Percentiles rank a stretch among this genome's conserved stretches.
Conservation (phyloP, 92 coral and sea anemone genomes). For the Nematostella vectensis region DNA sequence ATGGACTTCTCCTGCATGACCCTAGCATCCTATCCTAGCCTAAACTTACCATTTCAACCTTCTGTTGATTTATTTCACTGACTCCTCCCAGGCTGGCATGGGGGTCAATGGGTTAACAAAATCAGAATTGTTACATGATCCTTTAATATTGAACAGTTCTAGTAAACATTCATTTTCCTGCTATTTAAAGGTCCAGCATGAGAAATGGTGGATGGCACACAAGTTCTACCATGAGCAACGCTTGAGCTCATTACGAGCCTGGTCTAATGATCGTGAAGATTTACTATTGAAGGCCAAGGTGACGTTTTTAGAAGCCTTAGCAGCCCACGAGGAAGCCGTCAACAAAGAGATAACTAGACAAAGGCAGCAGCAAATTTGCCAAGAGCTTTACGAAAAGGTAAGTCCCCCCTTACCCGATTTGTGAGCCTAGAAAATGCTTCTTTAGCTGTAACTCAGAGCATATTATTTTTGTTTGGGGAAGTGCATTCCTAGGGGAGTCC, state of each 20-base stretch:
- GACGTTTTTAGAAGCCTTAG: conserved; percentile 90
- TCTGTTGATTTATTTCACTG: too few relatives aligned
- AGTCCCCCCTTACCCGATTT: too few relatives aligned
- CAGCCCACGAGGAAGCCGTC: conserved; percentile 66
- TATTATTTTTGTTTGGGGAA: too few relatives aligned
- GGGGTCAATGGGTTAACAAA: too few relatives aligned
- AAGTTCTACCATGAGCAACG: conserved; percentile 76
- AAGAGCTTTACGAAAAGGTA: conserved; percentile 85
- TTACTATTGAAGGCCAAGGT: conserved; percentile 76
- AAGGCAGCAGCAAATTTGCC: conserved; percentile 78
- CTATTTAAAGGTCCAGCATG: conserved; percentile 95
- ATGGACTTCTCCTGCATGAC: neutral
- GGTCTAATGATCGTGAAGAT: conserved; percentile 79
- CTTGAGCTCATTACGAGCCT: conserved; percentile 61
- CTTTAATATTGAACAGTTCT: too few relatives aligned
- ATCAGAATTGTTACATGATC: too few relatives aligned
- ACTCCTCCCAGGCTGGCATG: too few relatives aligned
- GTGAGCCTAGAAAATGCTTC: neutral
- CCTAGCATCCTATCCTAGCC: too few relatives aligned
- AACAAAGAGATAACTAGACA: conserved; percentile 54
- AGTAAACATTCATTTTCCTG: too few relatives aligned
- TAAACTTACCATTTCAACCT: too few relatives aligned
- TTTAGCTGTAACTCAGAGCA: neutral
- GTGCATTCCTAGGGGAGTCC: too few relatives aligned
- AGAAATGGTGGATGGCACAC: conserved; percentile 78